A percentile compares a stretch with the other conserved stretches of the same genome.
phyloP scores from a whole-genome alignment of 2,888 invertebrate genomes.

The Brenthis ino region DNA sequence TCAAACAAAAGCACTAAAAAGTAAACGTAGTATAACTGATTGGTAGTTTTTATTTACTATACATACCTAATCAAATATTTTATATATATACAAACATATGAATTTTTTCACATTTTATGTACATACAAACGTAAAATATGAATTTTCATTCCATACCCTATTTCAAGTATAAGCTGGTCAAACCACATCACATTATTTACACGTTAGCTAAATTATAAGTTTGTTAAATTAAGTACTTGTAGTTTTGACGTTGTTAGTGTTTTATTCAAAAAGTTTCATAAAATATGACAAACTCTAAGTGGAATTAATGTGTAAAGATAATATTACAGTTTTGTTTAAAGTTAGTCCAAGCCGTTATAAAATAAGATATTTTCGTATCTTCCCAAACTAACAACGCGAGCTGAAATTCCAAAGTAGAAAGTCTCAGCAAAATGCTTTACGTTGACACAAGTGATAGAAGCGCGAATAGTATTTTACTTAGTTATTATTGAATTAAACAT shows the following conservation, averaged over 20 bases:
- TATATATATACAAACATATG: too few relatives aligned
- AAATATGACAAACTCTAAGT: conserved; percentile 5
- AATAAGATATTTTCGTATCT: conserved; percentile 68
- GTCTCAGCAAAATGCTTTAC: conserved; percentile 61
- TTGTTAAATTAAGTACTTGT: background rate
- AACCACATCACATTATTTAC: too few relatives aligned
- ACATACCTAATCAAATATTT: too few relatives aligned
- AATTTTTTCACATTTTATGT: too few relatives aligned
- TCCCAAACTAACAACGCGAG: conserved; percentile 60
- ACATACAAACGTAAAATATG: too few relatives aligned
- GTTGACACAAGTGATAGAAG: conserved; percentile 38
- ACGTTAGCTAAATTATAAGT: too few relatives aligned
- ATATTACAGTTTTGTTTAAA: conserved; percentile 17
- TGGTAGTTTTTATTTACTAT: too few relatives aligned
- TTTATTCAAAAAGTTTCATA: background rate
- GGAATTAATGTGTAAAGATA: conserved; percentile 2
- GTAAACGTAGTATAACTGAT: too few relatives aligned
- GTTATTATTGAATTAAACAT: background rate
- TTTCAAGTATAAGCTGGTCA: too few relatives aligned
- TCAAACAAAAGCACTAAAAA: too few relatives aligned
- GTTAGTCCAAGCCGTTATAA: conserved; percentile 23
- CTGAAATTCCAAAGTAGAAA: conserved; percentile 57
- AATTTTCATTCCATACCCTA: too few relatives aligned
- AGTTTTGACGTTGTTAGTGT: background rate
- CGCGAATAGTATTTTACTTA: conserved; percentile 3